phyloP scores from a whole-genome alignment of 2,797 vertebrate species.

The Gambelia wislizenii region DNA sequence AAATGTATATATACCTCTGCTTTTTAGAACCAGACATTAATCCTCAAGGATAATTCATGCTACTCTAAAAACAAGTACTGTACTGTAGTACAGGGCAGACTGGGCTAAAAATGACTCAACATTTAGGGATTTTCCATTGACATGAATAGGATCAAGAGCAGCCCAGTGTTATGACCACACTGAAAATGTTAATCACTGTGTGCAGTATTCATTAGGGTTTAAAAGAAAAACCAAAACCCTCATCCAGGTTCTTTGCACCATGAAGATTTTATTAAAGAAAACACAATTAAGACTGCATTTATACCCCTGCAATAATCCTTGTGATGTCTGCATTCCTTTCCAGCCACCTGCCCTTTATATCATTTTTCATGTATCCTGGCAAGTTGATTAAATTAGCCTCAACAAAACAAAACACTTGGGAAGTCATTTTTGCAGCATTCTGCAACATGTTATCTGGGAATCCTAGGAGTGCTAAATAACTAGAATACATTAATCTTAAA shows the following conservation, averaged over 20 bases:
- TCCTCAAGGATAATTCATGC: slow-evolving; percentile 10
- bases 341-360: not conserved
- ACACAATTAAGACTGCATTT: slow-evolving; percentile 25
- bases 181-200: slow-evolving; percentile 25
- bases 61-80: not conserved
- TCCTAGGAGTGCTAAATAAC: slow-evolving; percentile 8
- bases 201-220: not conserved
- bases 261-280: not conserved
- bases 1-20: not conserved
- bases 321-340: slow-evolving; percentile 34
- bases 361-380: slow-evolving; percentile 29
- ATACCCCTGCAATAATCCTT: slow-evolving; percentile 1
- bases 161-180: not conserved
- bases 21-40: not conserved
- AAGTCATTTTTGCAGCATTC: not conserved
- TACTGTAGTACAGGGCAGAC: not conserved
- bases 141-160: slow-evolving; percentile 15
- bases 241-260: not conserved
- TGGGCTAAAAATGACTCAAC: not conserved
- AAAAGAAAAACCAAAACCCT: too few species aligned
- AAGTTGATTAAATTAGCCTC: slow-evolving; percentile 10
- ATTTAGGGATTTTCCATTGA: not conserved
- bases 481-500: slow-evolving; percentile 31
- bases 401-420: slow-evolving; percentile 32
- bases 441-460: slow-evolving; percentile 32